These are phyloP conservation scores for Xenopus petersii DNA, from an alignment of 2,797 vertebrate species.

Conservation along the genomic window DNA sequence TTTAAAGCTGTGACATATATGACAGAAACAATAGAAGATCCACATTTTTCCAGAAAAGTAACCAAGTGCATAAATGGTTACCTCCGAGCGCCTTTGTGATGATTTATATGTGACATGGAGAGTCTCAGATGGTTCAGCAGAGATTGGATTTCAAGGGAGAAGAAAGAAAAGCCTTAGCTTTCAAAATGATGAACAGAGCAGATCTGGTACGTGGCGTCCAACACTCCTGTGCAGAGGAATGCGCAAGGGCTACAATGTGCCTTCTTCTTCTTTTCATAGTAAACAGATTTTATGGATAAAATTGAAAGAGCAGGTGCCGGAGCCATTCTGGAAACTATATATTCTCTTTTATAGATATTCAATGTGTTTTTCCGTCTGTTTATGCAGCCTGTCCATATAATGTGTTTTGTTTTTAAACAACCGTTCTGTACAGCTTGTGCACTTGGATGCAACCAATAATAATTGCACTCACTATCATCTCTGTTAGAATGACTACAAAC, in stretches of 20 bases:
- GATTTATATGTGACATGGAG: slow-evolving; percentile 24
- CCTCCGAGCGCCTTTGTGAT: neutral
- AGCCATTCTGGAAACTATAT: slow-evolving; percentile 7
- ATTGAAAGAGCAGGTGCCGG: slow-evolving; percentile 43
- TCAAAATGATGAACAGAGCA: slow-evolving; percentile 32
- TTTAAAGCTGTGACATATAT: neutral
- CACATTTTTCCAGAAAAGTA: neutral
- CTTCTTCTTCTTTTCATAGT: neutral
- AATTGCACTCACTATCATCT: too few relatives aligned
- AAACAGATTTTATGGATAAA: slow-evolving; percentile 35
- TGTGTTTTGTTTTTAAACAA: too few relatives aligned
- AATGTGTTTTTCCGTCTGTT: neutral
- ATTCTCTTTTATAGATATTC: slow-evolving; percentile 1
- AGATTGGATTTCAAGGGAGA: slow-evolving; percentile 31
- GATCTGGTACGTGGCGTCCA: slow-evolving; percentile 26
- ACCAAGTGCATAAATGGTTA: slow-evolving; percentile 3
- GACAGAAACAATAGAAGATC: neutral
- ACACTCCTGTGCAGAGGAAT: neutral
- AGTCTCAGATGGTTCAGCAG: slow-evolving; percentile 17
- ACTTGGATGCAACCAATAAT: too few relatives aligned
- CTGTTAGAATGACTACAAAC: too few relatives aligned
- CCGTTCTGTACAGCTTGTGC: too few relatives aligned
- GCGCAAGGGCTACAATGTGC: neutral
- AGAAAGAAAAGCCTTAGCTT: slow-evolving; percentile 4
- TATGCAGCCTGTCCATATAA: too few relatives aligned